Conservation (phyloP, 2,797 vertebrate species). For the Ctenochaetus hawaiiensis region DNA sequence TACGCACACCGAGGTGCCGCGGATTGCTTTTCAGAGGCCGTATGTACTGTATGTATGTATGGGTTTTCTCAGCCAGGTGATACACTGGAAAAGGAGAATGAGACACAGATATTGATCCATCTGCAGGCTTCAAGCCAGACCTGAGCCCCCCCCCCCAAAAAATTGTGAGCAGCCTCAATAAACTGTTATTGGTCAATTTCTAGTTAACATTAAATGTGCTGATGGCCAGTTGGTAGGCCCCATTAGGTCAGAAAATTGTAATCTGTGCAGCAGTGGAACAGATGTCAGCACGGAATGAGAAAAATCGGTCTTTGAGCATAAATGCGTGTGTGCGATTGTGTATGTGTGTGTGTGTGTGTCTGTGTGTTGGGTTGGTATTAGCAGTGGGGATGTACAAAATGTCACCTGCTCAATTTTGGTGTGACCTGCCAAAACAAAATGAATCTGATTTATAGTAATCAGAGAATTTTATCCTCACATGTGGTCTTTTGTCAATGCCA, state of each 20-base stretch:
- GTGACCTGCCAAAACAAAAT: slow-evolving; percentile 33
- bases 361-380: slow-evolving; percentile 4
- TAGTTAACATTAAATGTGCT: slow-evolving; percentile 72
- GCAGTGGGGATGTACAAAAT: slow-evolving; percentile 25
- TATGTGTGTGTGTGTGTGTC: not conserved
- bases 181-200: slow-evolving; percentile 75
- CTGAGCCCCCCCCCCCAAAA: slow-evolving; percentile 24
- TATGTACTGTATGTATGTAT: slow-evolving; percentile 14
- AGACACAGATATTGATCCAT: slow-evolving; percentile 71
- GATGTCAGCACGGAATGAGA: slow-evolving; percentile 73
- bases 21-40: slow-evolving; percentile 35
- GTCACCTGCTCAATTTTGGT: slow-evolving; percentile 23
- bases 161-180: slow-evolving; percentile 63
- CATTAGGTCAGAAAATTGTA: slow-evolving; percentile 78
- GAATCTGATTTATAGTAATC: slow-evolving; percentile 40
- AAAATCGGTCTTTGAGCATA: slow-evolving; percentile 62
- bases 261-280: slow-evolving; percentile 69
- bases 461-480: slow-evolving; percentile 33
- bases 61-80: slow-evolving; percentile 46
- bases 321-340: slow-evolving; percentile 17
- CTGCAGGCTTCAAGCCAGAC: slow-evolving; percentile 48
- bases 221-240: slow-evolving; percentile 64
- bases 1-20: slow-evolving; percentile 9
- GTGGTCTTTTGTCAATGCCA: slow-evolving; percentile 11
- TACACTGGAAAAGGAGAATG: slow-evolving; percentile 47